Evolutionary conservation across 2,797 vertebrate genomes (phyloP).

Genomic region (Rhadinocentrus ornatus): DNA sequence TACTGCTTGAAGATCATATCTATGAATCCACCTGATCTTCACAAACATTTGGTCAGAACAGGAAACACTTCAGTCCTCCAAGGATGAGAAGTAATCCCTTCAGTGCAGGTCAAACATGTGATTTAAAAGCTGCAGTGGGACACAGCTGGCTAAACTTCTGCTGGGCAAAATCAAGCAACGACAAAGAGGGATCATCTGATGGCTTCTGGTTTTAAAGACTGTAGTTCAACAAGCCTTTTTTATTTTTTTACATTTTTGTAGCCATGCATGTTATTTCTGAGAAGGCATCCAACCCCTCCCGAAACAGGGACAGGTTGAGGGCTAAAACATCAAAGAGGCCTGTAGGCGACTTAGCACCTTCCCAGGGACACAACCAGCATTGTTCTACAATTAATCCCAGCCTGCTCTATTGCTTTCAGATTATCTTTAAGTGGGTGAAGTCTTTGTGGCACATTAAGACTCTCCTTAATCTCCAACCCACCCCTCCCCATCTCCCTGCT

Average conservation of each 20-base stretch:
- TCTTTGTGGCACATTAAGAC: conserved; percentile 85
- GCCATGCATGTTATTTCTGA: conserved; percentile 35
- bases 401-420: conserved; percentile 90
- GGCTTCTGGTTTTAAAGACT: conserved; percentile 1
- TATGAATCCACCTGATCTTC: conserved; percentile 39
- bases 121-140: conserved; percentile 11
- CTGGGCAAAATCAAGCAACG: conserved; percentile 1
- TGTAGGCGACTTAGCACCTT: conserved; percentile 80
- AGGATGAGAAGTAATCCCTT: conserved; percentile 63
- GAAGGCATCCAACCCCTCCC: conserved; percentile 37
- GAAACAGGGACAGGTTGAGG: conserved; percentile 50
- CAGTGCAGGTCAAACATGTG: conserved; percentile 59
- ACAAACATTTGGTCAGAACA: conserved; percentile 60
- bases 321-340: conserved; percentile 82
- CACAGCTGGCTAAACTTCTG: conserved; percentile 4
- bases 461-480: conserved; percentile 76
- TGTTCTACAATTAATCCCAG: conserved; percentile 89
- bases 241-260: neutral
- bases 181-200: conserved; percentile 4
- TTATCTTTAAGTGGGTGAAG: conserved; percentile 88
- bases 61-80: conserved; percentile 65
- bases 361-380: conserved; percentile 81
- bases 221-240: conserved; percentile 17
- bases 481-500: conserved; percentile 71
- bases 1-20: conserved; percentile 24